These are phyloP conservation scores for Hartigia nigra DNA, from an alignment of 2,888 invertebrate genomes.

Conservation along the genomic window DNA sequence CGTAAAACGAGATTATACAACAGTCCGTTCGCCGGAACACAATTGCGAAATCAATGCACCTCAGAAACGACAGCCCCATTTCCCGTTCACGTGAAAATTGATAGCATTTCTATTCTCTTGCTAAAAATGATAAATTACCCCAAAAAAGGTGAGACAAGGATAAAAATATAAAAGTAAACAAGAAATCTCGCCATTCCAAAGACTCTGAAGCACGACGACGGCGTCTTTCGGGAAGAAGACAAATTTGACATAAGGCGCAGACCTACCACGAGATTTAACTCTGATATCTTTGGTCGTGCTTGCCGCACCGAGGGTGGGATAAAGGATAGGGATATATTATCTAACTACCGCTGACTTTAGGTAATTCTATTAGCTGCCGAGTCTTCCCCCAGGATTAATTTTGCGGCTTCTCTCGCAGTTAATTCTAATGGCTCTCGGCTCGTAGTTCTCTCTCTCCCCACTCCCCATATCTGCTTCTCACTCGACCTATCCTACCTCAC, in stretches of 20 bases:
- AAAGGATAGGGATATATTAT: conserved; percentile 25
- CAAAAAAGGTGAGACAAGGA: fast-evolving
- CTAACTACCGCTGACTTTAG: conserved; percentile 34
- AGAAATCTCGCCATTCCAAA: background rate
- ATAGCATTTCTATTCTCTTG: background rate
- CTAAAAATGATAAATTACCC: background rate
- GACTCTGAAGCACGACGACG: background rate
- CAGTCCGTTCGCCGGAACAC: background rate
- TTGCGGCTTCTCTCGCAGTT: conserved; percentile 22
- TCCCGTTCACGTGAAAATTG: background rate
- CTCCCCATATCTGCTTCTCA: background rate
- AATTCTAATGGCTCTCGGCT: conserved; percentile 18
- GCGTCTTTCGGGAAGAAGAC: background rate
- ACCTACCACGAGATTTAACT: conserved; percentile 1
- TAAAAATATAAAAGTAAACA: background rate
- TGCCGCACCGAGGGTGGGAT: conserved; percentile 2
- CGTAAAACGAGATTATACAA: conserved; percentile 36
- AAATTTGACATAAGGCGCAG: background rate
- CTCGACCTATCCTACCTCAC: background rate
- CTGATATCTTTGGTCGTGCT: background rate
- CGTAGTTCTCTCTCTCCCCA: background rate
- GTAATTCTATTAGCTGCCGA: conserved; percentile 38
- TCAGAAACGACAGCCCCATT: background rate
- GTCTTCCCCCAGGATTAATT: conserved; percentile 41
- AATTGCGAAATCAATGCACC: background rate